A percentile compares a stretch with the other conserved stretches of the same genome.
phyloP scores from a whole-genome alignment of 2,113 vertebrate species.

The Anolis sagrei region DNA sequence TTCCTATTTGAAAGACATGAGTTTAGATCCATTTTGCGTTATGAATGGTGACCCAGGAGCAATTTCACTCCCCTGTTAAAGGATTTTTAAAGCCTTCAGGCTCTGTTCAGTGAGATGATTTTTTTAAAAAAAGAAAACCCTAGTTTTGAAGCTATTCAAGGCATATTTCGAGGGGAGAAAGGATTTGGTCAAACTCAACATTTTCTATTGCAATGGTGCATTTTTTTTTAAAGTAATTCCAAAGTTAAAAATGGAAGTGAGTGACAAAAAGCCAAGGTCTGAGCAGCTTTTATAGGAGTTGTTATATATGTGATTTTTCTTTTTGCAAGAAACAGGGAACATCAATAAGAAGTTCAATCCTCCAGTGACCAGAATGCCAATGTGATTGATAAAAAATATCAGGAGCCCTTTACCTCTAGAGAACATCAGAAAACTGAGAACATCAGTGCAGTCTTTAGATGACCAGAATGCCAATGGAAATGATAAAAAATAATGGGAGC shows the following conservation, averaged over 20 bases:
- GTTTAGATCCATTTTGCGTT: slow-evolving; percentile 34
- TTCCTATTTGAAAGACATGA: slow-evolving; percentile 1
- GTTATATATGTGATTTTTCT: neutral
- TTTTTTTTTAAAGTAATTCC: neutral
- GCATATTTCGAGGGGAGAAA: neutral
- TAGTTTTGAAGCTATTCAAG: neutral
- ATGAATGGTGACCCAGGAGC: slow-evolving; percentile 40
- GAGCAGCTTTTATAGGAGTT: neutral
- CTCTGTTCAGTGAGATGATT: neutral
- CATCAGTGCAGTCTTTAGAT: neutral
- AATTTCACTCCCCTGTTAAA: slow-evolving; percentile 40
- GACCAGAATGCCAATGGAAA: slow-evolving; percentile 1
- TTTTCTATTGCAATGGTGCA: slow-evolving; percentile 1
- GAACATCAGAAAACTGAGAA: neutral
- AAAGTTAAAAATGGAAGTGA: slow-evolving; percentile 12
- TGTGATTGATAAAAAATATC: slow-evolving; percentile 28
- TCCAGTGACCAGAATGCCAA: neutral
- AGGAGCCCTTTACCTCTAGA: neutral
- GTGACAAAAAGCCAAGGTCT: neutral
- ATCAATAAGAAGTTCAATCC: neutral
- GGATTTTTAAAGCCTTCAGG: neutral
- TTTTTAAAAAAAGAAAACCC: neutral
- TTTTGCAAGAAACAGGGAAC: slow-evolving; percentile 5
- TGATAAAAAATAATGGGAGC: slow-evolving; percentile 1
- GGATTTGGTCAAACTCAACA: slow-evolving; percentile 19